Evolutionary conservation across 2,888 invertebrate species (phyloP).

Genomic region (Helleia helle): DNA sequence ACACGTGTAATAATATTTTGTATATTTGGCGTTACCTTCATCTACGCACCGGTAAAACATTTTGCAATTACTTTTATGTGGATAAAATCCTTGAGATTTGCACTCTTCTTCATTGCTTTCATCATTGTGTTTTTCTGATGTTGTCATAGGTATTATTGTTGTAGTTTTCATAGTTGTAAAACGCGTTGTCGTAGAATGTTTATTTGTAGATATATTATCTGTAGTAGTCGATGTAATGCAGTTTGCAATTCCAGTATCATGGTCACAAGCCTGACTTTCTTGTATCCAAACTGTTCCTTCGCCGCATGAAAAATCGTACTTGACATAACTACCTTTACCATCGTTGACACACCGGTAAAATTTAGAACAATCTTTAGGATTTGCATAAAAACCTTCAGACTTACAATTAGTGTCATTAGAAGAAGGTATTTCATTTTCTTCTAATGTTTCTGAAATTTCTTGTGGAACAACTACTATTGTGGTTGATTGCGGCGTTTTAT

Average conservation of each 20-base stretch:
- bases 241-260: conserved; percentile 30
- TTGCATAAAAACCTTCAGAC: conserved; percentile 79
- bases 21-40: conserved; percentile 56
- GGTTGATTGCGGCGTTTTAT: conserved; percentile 3
- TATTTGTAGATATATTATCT: background rate
- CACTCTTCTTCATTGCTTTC: conserved; percentile 14
- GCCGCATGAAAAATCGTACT: conserved; percentile 82
- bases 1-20: conserved; percentile 76
- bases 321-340: conserved; percentile 73
- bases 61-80: conserved; percentile 78
- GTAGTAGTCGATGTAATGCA: background rate
- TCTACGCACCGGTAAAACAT: conserved; percentile 83
- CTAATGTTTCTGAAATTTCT: background rate
- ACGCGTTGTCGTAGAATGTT: background rate
- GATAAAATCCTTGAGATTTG: conserved; percentile 44
- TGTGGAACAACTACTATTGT: background rate
- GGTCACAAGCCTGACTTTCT: conserved; percentile 78
- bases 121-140: background rate
- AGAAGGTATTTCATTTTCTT: background rate
- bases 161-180: too few species aligned
- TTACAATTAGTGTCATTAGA: conserved; percentile 39
- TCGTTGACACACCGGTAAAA: conserved; percentile 84
- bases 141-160: conserved; percentile 8
- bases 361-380: conserved; percentile 79
- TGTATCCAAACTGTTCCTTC: conserved; percentile 86